Evolutionary conservation across 2,888 invertebrate species (phyloP), one percentile per base, ranked within the genome.

Genomic region (Drosophila eohydei): DNA sequence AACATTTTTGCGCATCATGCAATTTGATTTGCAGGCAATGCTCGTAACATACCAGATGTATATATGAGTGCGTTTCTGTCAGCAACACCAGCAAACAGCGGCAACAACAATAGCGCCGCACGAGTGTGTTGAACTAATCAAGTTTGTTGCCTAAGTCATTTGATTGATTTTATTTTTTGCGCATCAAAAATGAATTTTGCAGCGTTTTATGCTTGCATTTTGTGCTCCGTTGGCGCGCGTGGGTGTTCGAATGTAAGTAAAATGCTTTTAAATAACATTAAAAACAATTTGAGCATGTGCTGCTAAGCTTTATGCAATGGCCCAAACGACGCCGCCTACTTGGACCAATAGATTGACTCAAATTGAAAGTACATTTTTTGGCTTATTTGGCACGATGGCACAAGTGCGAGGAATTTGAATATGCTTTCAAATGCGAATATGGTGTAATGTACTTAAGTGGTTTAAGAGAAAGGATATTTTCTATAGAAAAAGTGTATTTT

Each of bases 1-100:
- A 72, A 81, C 75, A 80, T 58, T 58, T 88, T 80, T 78, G 87
- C 84, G 63, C 84, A 88, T 88, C 89, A 85, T 88, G 88, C 88
- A 74, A 83, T 75, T 88, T 88, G 81, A 88, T 88, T 88, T 86
- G 81, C 71, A 74, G 73, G 51, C 57, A 43, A 55, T 48, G 70
- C 46, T 46, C 71, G 62, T 67, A 80, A 76, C 34, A 46, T 41
- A 28, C 51, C 48, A 52, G 64, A 63, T 80, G 55, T 69, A 41
- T 65, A 71, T 80, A 75, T 61, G 41, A 78, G 66, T 75, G 70
- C 67, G 73, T 58, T 58, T 65, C 69, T 46, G 62, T 65, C 38
- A 56, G 28, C 43, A 59, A 44, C 40, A 55, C 30, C 41, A 64
- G 50, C 51, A 3, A 62, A 55, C 55, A 55, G 61, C 55, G 51